A percentile compares a stretch with the other conserved stretches of the same genome.
Evolutionary conservation across 2,113 vertebrate species (phyloP).

Genomic region (Neopipo cinnamomea): DNA sequence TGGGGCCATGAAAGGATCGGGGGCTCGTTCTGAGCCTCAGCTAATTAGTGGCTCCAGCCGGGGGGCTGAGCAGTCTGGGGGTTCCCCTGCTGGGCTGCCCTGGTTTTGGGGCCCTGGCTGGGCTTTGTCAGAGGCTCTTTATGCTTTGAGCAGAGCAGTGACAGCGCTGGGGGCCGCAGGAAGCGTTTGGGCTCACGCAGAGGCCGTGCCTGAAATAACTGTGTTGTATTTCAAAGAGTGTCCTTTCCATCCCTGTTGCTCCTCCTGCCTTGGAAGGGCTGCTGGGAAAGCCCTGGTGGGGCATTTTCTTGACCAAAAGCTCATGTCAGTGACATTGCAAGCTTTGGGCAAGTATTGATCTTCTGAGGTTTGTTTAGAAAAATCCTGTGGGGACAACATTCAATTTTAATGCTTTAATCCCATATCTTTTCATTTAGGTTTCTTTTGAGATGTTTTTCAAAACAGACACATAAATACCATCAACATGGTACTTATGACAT

Average conservation of each 20-base stretch:
- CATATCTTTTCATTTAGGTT: background rate
- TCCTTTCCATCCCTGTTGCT: background rate
- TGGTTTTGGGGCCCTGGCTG: background rate
- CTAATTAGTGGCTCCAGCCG: background rate
- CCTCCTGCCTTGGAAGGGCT: background rate
- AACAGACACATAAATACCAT: background rate
- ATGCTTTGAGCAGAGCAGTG: background rate
- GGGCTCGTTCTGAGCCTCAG: background rate
- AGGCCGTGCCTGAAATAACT: background rate
- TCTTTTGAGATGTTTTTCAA: background rate
- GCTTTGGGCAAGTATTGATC: rapidly evolving
- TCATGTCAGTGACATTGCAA: background rate
- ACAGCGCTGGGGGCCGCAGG: background rate
- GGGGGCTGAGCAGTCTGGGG: background rate
- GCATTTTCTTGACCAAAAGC: background rate
- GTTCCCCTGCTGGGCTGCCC: background rate
- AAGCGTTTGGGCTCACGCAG: rapidly evolving
- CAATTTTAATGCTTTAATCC: rapidly evolving
- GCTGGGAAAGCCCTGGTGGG: background rate
- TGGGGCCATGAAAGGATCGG: background rate
- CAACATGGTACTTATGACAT: background rate
- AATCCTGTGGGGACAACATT: background rate
- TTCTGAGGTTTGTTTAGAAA: background rate
- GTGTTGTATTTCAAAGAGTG: rapidly evolving
- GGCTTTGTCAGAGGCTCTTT: background rate